Evolutionary conservation across 2,888 invertebrate species (phyloP), one percentile per base, ranked within the genome.

Genomic region (Xiphydria camelus): DNA sequence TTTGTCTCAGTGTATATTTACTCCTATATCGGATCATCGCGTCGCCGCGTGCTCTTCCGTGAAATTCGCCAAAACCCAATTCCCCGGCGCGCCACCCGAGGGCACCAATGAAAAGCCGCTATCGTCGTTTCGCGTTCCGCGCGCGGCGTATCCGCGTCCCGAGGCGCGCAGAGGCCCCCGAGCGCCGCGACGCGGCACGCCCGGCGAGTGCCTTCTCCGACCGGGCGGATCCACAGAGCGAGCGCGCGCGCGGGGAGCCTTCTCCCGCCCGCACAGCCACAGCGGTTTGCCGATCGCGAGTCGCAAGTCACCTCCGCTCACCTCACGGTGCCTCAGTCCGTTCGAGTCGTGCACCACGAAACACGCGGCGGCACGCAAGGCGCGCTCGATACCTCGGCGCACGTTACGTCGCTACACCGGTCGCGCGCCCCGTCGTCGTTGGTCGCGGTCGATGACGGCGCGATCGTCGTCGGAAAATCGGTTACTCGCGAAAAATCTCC

Each of bases 271-370:
- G 41, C 62, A 60, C 51, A 38, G 47, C 47, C 39, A 45, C 38
- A 37, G 59, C 52, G 60, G 57, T 59, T 59, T 49, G 59, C 55
- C 59, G 59, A 53, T 55, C 56, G 60, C 59, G 60, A 64, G 66
- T 67, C 68, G 67, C 68, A 66, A 70, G 70, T 69, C 69, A 65
- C 68, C 71, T 68, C 67, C 70, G 71, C 65, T 71, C 69, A 71
- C 71, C 69, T 71, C 63, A 59, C 54, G 59, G 51, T 53, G 53
- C 57, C 55, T 65, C 62, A 66, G 65, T 64, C 56, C 59, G 63
- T 61, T 61, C 65, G 62, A 67, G 65, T 64, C 65, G 70, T 62
- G 64, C 62, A 61, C 51, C 57, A 59, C 60, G 63, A 55, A 59
- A 61, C 59, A 63, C 61, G 60, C 65, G 61, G 53, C 49, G 57